Percentiles rank a stretch among this genome's conserved stretches.
Conservation (phyloP, 2,113 vertebrate genomes). For the Conger conger region DNA sequence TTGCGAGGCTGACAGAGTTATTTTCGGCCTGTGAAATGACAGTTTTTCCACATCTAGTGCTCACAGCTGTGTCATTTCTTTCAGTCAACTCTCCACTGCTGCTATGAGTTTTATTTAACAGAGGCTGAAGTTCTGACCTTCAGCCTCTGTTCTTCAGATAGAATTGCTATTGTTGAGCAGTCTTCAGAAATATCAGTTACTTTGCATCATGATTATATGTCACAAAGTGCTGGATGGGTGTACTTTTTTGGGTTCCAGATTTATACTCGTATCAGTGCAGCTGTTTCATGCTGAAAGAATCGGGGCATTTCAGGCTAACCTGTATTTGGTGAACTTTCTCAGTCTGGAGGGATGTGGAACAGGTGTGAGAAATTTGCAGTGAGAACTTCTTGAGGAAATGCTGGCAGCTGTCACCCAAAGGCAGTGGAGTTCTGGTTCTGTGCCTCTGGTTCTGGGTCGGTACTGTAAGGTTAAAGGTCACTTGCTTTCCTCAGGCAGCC, state of each 20-base stretch:
- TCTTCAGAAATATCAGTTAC: not conserved
- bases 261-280: not conserved
- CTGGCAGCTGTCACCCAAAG: too few species aligned
- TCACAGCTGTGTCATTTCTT: not conserved
- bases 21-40: constrained; percentile 3
- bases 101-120: not conserved
- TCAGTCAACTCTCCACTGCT: not conserved
- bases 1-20: not conserved
- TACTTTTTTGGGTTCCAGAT: too few species aligned
- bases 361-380: not conserved
- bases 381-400: not conserved
- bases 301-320: not conserved
- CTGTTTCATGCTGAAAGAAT: not conserved
- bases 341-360: not conserved
- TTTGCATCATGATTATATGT: not conserved
- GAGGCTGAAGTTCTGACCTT: too few species aligned
- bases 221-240: not conserved
- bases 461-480: not conserved
- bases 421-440: not conserved
- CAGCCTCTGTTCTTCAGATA: too few species aligned
- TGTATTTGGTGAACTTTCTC: not conserved
- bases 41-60: constrained; percentile 5
- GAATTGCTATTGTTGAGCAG: not conserved
- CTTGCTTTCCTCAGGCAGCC: constrained; percentile 51
- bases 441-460: not conserved